phyloP scores from a whole-genome alignment of 2,888 invertebrate genomes.

The Philhelius pedissequus region DNA sequence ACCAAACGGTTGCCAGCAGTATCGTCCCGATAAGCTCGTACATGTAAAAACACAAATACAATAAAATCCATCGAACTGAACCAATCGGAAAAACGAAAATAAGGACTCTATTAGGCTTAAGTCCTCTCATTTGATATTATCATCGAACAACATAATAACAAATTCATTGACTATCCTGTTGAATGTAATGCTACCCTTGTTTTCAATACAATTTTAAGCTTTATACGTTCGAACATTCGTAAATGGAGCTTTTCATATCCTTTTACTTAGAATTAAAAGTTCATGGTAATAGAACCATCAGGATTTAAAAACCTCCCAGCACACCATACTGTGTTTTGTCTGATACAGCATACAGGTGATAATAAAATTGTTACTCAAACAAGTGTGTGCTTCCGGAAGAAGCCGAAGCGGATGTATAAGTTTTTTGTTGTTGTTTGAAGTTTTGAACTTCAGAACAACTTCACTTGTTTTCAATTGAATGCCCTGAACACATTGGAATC shows the following conservation, averaged over 20 bases:
- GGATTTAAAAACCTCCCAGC: neutral
- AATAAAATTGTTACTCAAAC: neutral
- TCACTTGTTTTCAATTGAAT: neutral
- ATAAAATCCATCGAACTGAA: neutral
- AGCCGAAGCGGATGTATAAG: neutral
- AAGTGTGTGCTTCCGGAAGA: neutral
- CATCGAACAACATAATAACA: neutral
- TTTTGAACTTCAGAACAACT: neutral
- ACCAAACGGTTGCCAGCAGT: conserved; percentile 17
- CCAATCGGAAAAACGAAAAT: neutral
- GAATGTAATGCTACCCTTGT: neutral
- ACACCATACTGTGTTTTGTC: neutral
- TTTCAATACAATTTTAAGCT: neutral
- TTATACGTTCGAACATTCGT: neutral
- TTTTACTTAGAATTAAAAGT: neutral
- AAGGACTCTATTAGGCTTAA: conserved; percentile 2
- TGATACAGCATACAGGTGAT: neutral
- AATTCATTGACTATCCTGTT: neutral
- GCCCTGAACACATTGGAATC: neutral
- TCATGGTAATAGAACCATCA: neutral
- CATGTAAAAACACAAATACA: neutral
- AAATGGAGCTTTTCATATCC: conserved; percentile 5
- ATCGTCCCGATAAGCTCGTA: neutral
- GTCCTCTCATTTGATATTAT: neutral
- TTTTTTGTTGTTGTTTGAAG: neutral